Evolutionary conservation across 2,888 invertebrate species (phyloP).

Genomic region (Clepsis dumicolana): DNA sequence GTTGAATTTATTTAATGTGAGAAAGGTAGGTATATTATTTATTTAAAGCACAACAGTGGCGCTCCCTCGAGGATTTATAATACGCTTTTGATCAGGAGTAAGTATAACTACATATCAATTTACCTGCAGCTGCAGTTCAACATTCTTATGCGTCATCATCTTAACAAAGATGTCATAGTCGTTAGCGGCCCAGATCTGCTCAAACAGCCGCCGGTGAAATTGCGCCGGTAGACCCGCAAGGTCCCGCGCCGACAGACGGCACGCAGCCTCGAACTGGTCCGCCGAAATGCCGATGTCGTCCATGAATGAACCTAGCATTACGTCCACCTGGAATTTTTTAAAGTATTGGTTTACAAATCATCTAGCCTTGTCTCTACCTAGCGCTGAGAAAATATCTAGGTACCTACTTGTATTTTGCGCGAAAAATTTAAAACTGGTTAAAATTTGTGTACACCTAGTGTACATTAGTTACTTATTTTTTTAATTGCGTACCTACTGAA

Average conservation of each 20-base stretch:
- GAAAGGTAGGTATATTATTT: no score
- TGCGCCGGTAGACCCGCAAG: slow-evolving; percentile 84
- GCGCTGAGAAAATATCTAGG: not conserved
- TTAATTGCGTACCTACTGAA: no score
- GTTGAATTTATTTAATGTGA: no score
- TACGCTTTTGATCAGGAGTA: no score
- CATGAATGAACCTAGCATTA: slow-evolving; percentile 96
- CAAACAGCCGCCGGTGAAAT: slow-evolving; percentile 87
- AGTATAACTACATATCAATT: no score
- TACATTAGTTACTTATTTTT: no score
- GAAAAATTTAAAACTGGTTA: not conserved
- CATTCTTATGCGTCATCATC: slow-evolving; percentile 97
- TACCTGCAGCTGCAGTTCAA: slow-evolving; percentile 93
- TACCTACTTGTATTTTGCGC: not conserved
- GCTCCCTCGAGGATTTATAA: no score
- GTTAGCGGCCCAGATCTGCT: slow-evolving; percentile 96
- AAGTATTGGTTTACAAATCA: not conserved
- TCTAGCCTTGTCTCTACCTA: not conserved
- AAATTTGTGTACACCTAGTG: no score
- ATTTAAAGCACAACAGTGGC: no score
- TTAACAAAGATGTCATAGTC: slow-evolving; percentile 95
- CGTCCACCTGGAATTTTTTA: slow-evolving; percentile 90
- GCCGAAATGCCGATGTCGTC: slow-evolving; percentile 96
- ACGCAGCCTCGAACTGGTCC: slow-evolving; percentile 95
- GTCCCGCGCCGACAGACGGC: slow-evolving; percentile 82